Conservation (phyloP, 1,140 invertebrate genomes). For the Drosophila lowei region DNA sequence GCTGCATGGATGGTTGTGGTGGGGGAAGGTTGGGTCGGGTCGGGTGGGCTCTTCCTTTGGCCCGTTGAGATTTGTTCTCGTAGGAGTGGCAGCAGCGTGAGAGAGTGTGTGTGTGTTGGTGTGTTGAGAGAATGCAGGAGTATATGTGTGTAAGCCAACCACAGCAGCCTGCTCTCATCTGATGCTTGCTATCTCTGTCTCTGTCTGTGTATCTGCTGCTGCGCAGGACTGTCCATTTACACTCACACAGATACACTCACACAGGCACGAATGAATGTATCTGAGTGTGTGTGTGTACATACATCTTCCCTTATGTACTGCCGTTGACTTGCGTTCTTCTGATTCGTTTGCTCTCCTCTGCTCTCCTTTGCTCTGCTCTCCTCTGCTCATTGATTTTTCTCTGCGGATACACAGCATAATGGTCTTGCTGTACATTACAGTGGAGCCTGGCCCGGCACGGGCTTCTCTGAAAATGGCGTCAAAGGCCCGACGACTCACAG, state of each 20-base stretch:
- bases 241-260: background rate
- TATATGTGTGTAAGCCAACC: slow-evolving; percentile 60
- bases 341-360: slow-evolving; percentile 71
- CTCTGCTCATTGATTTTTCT: slow-evolving; percentile 75
- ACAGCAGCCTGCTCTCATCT: slow-evolving; percentile 68
- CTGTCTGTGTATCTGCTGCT: slow-evolving; percentile 64
- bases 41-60: slow-evolving; percentile 22
- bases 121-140: slow-evolving; percentile 16
- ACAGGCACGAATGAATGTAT: background rate
- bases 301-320: slow-evolving; percentile 58
- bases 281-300: slow-evolving; percentile 28
- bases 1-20: slow-evolving; percentile 5
- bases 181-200: slow-evolving; percentile 76
- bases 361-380: slow-evolving; percentile 28
- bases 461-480: no score
- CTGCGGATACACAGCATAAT: slow-evolving; percentile 73
- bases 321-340: slow-evolving; percentile 74
- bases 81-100: slow-evolving; percentile 6
- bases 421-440: slow-evolving; percentile 31
- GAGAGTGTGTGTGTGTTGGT: slow-evolving; percentile 6
- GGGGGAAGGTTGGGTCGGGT: background rate
- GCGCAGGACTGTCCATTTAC: slow-evolving; percentile 68
- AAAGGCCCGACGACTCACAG: no score
- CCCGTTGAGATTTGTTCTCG: slow-evolving; percentile 49
- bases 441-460: background rate